phyloP scores from a whole-genome alignment of 2,113 vertebrate species.

The Coptodon bakossiorum region DNA sequence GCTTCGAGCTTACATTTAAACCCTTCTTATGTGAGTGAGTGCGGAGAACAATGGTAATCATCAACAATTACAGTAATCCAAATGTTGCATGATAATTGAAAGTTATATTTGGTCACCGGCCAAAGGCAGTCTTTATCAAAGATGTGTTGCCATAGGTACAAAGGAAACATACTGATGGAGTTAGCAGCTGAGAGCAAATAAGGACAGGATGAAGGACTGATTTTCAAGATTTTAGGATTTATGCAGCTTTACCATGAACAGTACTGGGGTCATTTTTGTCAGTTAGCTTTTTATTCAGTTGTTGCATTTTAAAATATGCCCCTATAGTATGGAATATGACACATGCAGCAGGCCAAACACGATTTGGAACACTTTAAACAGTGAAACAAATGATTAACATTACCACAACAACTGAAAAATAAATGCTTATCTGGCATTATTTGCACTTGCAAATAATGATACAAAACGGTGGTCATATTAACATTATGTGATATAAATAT shows the following conservation, averaged over 20 bases:
- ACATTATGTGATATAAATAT: background rate
- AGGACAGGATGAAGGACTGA: background rate
- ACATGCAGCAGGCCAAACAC: background rate
- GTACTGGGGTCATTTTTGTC: background rate
- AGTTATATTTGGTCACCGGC: background rate
- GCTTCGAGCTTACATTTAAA: background rate
- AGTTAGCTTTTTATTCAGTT: background rate
- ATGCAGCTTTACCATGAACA: background rate
- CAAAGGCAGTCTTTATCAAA: background rate
- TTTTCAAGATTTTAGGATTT: background rate
- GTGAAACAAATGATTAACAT: background rate
- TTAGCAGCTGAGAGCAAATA: background rate
- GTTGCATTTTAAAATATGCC: background rate
- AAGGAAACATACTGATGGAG: background rate
- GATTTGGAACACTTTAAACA: background rate
- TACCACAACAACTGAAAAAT: background rate
- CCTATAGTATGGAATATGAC: rapidly evolving
- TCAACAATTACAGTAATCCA: background rate
- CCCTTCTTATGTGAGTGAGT: background rate
- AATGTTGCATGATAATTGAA: background rate
- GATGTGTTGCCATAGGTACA: background rate
- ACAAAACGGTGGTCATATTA: background rate
- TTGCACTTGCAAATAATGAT: background rate
- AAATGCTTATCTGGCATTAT: background rate
- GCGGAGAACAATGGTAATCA: background rate